Evolutionary conservation across 2,113 vertebrate species (phyloP).

Genomic region (Pyxicephalus adspersus): DNA sequence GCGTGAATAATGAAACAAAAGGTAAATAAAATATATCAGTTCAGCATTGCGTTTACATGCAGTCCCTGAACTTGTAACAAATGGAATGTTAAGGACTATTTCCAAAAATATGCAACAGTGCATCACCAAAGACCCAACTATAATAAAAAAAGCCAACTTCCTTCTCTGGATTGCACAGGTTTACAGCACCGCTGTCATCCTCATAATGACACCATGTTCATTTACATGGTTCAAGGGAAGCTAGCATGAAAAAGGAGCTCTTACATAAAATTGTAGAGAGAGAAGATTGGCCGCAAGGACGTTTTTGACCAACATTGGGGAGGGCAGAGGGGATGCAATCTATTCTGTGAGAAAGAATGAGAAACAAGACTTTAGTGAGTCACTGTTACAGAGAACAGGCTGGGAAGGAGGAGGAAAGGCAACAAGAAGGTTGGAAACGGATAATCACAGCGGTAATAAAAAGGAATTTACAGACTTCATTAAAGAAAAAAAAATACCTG

Average conservation of each 20-base stretch:
- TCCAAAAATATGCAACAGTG: too few species aligned
- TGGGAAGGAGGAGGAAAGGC: conserved; percentile 2
- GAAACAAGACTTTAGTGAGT: conserved; percentile 5
- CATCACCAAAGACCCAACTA: too few species aligned
- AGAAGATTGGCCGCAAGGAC: neutral
- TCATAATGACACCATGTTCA: too few species aligned
- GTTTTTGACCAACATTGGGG: neutral
- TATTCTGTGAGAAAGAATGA: neutral
- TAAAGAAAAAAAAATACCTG: too few species aligned
- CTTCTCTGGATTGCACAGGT: neutral
- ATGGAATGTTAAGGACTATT: too few species aligned
- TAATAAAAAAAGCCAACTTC: too few species aligned
- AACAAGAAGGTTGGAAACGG: too few species aligned
- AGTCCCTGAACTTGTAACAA: too few species aligned
- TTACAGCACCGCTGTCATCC: neutral
- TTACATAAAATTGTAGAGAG: neutral
- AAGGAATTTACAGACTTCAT: too few species aligned
- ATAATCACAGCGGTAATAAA: neutral
- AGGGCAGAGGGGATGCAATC: neutral
- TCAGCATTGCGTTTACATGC: too few species aligned
- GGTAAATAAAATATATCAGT: too few species aligned
- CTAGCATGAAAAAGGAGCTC: neutral
- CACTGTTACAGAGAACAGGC: conserved; percentile 1
- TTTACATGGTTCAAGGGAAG: neutral
- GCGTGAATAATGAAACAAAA: too few species aligned